These are phyloP conservation scores for Circaetus cinerascens DNA, from an alignment of 2,113 vertebrate species.

Conservation along the genomic window DNA sequence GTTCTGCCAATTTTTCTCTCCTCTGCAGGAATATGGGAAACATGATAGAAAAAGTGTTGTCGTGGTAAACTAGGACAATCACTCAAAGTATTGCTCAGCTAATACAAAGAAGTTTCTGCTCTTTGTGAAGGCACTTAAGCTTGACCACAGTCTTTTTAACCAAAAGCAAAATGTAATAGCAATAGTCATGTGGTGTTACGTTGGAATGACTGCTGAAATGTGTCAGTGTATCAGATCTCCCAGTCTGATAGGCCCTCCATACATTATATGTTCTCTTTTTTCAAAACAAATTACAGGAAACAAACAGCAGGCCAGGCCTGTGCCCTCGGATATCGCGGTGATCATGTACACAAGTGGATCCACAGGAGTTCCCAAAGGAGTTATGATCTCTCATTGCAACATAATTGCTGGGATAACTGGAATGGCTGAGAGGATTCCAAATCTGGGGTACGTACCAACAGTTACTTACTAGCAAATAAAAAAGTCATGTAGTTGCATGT, in stretches of 20 bases:
- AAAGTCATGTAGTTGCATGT: not conserved
- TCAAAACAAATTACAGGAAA: slow-evolving; percentile 57
- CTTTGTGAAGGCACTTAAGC: not conserved
- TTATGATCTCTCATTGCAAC: slow-evolving; percentile 95
- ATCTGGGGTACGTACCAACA: slow-evolving; percentile 76
- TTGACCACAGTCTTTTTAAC: not conserved
- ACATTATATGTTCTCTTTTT: not conserved
- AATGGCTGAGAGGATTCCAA: slow-evolving; percentile 88
- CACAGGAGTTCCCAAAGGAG: slow-evolving; percentile 92
- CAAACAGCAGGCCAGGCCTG: slow-evolving; percentile 65
- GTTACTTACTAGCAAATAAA: not conserved
- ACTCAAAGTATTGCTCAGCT: not conserved
- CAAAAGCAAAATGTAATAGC: not conserved
- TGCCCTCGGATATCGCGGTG: slow-evolving; percentile 86
- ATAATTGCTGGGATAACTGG: slow-evolving; percentile 90
- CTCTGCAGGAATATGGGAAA: not conserved
- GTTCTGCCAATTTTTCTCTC: not conserved
- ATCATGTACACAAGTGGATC: slow-evolving; percentile 99
- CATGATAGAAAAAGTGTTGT: not conserved
- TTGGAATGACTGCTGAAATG: not conserved
- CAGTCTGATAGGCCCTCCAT: not conserved
- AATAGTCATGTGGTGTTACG: not conserved
- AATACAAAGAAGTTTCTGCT: not conserved
- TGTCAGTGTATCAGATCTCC: not conserved
- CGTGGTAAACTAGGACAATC: not conserved